A percentile compares a stretch with the other conserved stretches of the same genome.
These are phyloP conservation scores for Epizoanthus rinbou DNA, from an alignment of 92 coral and sea anemone species.

Conservation along the genomic window DNA sequence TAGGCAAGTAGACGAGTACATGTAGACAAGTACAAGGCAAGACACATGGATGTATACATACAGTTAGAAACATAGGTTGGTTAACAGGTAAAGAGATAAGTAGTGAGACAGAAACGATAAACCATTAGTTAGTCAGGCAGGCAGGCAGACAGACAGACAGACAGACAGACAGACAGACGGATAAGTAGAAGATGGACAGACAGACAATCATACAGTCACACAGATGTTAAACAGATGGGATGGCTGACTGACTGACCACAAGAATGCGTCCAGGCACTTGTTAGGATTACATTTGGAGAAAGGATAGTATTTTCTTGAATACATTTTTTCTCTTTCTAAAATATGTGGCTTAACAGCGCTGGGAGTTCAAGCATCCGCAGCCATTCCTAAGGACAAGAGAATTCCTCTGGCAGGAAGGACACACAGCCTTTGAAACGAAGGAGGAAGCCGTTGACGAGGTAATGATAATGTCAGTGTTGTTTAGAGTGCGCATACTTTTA, in stretches of 20 bases:
- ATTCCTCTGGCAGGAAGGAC: conserved; percentile 99
- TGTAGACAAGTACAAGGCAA: no score
- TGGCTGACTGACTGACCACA: not conserved
- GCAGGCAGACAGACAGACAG: not conserved
- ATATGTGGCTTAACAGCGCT: conserved; percentile 61
- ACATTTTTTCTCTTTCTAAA: not conserved
- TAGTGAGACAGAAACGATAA: not conserved
- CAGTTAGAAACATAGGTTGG: not conserved
- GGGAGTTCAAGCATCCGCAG: conserved; percentile 99
- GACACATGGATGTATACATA: no score
- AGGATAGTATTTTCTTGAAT: not conserved
- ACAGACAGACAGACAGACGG: conserved; percentile 6
- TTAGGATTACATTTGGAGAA: not conserved
- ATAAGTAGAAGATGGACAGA: not conserved
- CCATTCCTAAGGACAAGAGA: conserved; percentile 96
- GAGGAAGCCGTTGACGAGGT: conserved; percentile 93
- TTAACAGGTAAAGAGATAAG: not conserved
- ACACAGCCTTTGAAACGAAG: conserved; percentile 84
- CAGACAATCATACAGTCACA: not conserved
- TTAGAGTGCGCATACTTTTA: not conserved
- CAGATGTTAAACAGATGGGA: not conserved
- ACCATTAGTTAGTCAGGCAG: no score
- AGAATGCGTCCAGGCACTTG: not conserved
- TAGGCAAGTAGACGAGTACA: no score
- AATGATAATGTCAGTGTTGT: not conserved